A percentile compares a stretch with the other conserved stretches of the same genome.
Conservation (phyloP, 2,113 vertebrate species). For the Mobula hypostoma region DNA sequence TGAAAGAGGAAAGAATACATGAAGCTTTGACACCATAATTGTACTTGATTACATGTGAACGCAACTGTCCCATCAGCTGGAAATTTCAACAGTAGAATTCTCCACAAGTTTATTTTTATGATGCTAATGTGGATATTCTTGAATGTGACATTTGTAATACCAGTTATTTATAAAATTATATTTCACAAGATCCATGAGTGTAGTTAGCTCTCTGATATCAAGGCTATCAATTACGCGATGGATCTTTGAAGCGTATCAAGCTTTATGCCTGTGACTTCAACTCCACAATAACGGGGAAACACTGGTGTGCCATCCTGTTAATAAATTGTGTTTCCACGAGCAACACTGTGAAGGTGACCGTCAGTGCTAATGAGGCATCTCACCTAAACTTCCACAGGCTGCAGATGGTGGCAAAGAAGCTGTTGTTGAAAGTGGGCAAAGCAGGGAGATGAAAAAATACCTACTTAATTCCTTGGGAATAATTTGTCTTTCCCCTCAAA, state of each 20-base stretch:
- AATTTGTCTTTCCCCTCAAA: slow-evolving; percentile 15
- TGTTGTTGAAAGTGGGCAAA: slow-evolving; percentile 26
- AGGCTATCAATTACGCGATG: slow-evolving; percentile 17
- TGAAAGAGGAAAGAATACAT: not conserved
- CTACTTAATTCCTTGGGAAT: slow-evolving; percentile 24
- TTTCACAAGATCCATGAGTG: slow-evolving; percentile 8
- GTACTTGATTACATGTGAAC: not conserved
- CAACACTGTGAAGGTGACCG: slow-evolving; percentile 36
- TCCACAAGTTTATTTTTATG: not conserved
- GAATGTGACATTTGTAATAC: not conserved
- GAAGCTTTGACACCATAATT: not conserved
- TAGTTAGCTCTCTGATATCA: not conserved
- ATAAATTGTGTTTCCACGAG: slow-evolving; percentile 21
- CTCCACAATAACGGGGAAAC: not conserved
- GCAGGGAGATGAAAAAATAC: not conserved
- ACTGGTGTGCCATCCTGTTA: not conserved
- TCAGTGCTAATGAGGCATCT: slow-evolving; percentile 28
- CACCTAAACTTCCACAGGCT: slow-evolving; percentile 23
- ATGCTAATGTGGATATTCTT: not conserved
- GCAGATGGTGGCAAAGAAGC: slow-evolving; percentile 26
- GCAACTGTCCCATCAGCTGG: not conserved
- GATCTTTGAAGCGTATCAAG: not conserved
- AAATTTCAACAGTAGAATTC: not conserved
- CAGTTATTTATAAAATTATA: not conserved
- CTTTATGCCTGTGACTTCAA: not conserved